Base-by-base conservation (phyloP, 2,113 vertebrate genomes). In the Pachypanchax playfairii region DNA sequence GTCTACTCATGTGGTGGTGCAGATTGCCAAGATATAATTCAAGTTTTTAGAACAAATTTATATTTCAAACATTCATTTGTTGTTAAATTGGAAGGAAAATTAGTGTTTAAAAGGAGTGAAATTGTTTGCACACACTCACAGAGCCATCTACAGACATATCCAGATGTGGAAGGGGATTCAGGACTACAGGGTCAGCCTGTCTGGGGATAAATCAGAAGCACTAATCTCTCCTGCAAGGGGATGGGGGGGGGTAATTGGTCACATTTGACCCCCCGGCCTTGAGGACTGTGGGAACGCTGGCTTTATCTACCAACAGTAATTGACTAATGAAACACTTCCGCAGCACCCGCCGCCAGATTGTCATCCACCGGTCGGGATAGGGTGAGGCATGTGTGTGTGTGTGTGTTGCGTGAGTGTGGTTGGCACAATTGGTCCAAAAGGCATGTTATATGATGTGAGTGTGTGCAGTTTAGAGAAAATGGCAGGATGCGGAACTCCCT, bases 301-400 rank as follows among this genome's bases (percentile, higher is more conserved):
- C 81, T 89, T 93, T 91, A 92, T 91, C 89, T 90, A 68, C 62
- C 18, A 83, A 73, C 78, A 64, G 89, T 91, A 91, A 92, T 91
- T 90, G 88, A 79, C 84, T 90, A 92, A 92, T 92, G 88, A 92
- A 92, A 91, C 88, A 92, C 89, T 92, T 92, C 90, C 88, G 81
- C 79, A 85, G 70, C 62, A 75, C 59, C 75, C 75, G 66, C 80
- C 55, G 65, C 78, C 58, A 82, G 77, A 83, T 86, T 85, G 78
- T 75, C 82, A 85, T 88, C 80, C 84, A 82, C 57, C 43, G 46
- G 66, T 79, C 66, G 59, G 71, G 59, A 72, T 64, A 71, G 77
- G 64, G 73, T 77, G 65, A 79, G 68, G 69, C 67, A 52, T 51
- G 67, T 73, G 71, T 65, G 67, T 58, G 57, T 68, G n/a, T 73